phyloP scores from a whole-genome alignment of 2,888 invertebrate species.

The Eutolmus rufibarbis region DNA sequence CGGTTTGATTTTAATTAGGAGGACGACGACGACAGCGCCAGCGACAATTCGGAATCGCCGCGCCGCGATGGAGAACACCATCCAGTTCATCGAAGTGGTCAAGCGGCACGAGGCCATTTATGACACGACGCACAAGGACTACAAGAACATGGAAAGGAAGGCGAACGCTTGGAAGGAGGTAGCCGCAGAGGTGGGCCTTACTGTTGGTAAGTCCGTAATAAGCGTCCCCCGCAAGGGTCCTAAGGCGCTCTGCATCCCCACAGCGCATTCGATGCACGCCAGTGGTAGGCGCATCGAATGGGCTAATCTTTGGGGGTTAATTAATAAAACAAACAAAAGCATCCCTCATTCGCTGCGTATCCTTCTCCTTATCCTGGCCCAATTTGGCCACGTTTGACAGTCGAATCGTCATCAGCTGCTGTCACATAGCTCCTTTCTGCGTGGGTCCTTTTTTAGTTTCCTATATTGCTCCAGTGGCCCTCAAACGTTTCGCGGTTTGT shows the following conservation, averaged over 20 bases:
- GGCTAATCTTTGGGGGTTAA: neutral
- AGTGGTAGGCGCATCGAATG: neutral
- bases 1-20: neutral
- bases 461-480: neutral
- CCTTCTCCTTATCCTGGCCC: neutral
- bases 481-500: constrained; percentile 24
- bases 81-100: constrained; percentile 61
- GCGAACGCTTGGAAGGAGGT: constrained; percentile 60
- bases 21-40: neutral
- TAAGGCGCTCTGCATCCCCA: neutral
- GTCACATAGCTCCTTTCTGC: neutral
- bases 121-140: constrained; percentile 61
- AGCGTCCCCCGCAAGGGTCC: neutral
- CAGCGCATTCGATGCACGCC: neutral
- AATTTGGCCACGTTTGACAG: neutral
- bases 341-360: neutral
- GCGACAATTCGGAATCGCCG: neutral
- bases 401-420: constrained; percentile 3
- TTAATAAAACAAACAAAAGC: constrained; percentile 2
- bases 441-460: neutral
- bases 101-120: constrained; percentile 61
- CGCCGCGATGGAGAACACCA: constrained; percentile 57
- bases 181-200: constrained; percentile 60
- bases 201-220: constrained; percentile 56
- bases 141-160: constrained; percentile 61